Base-by-base conservation (phyloP, 1,140 invertebrate species). In the Babylonia areolata region DNA sequence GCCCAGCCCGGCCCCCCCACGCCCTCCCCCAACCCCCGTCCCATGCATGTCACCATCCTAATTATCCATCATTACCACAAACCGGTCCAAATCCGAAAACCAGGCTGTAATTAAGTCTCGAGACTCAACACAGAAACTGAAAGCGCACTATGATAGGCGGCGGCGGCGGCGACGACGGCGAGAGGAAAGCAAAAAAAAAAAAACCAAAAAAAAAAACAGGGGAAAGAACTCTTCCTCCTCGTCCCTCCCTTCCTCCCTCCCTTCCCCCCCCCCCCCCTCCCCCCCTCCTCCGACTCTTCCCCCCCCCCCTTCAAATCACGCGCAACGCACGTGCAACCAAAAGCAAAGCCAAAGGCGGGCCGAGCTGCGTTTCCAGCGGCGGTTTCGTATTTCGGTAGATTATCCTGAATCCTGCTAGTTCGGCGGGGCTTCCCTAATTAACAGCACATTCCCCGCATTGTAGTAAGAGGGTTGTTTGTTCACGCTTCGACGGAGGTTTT, bases 11-110 rank as follows among this genome's bases (percentile, higher is more conserved):
- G 6, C 46, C 20, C 46, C 20, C 46, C 20, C 46, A 11, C 46
- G 6, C 46, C 20, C 46, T 51, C 58, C 28, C 58, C 28, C 23
- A 28, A 23, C 28, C 23, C 28, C 23, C 28, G 15, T 64, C 58
- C 28, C 23, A 11, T 23, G 58, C 15, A 23, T 64, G 58, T 64
- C 58, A 64, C 17, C 58, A 12, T 1, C 28, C 58, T 64, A 64
- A 64, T 64, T 64, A 64, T 64, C n/a, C 58, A 64, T 64, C 58
- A 64, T 64, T 64, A 64, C 58, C 58, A 64, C 58, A 64, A 64
- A n/a, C 58, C 58, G 23, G 58, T n/a, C 58, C 58, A 64, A 64
- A 64, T 64, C 58, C 58, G 9, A 23, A 6, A 12, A 23, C 58
- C 58, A 64, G 58, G n/a, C n/a, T 23, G 58, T 64, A 64, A 64